These are phyloP conservation scores for Amphiprion clarkii DNA, from an alignment of 2,797 vertebrate genomes.

Conservation along the genomic window DNA sequence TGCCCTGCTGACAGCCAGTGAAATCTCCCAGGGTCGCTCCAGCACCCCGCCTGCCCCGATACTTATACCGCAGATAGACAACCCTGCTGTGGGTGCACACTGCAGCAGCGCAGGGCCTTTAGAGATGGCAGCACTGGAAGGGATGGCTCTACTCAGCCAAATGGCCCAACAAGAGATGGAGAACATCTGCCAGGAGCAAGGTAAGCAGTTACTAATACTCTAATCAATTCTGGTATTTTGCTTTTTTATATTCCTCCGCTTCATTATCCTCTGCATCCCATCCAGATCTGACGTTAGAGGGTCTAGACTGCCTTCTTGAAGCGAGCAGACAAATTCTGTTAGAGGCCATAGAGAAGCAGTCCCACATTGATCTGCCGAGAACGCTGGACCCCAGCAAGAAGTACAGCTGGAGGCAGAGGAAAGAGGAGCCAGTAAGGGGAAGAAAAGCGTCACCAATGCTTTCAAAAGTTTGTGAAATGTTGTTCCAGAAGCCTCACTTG, in stretches of 20 bases:
- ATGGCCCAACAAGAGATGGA: slow-evolving; percentile 93
- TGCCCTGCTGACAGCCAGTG: slow-evolving; percentile 90
- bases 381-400: slow-evolving; percentile 94
- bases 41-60: slow-evolving; percentile 65
- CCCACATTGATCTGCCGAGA: slow-evolving; percentile 91
- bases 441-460: neutral
- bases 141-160: slow-evolving; percentile 95
- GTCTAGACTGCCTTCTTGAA: slow-evolving; percentile 92
- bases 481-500: neutral
- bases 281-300: slow-evolving; percentile 83
- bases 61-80: slow-evolving; percentile 51
- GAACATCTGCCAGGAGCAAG: slow-evolving; percentile 67
- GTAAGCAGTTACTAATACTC: slow-evolving; percentile 34
- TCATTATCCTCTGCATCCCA: neutral
- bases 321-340: slow-evolving; percentile 94
- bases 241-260: neutral
- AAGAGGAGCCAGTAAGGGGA: slow-evolving; percentile 91
- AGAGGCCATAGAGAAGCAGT: slow-evolving; percentile 92
- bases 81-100: slow-evolving; percentile 58
- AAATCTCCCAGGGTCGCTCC: slow-evolving; percentile 89
- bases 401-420: slow-evolving; percentile 99
- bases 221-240: neutral
- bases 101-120: slow-evolving; percentile 78
- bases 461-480: neutral
- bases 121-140: slow-evolving; percentile 92